A percentile compares a stretch with the other conserved stretches of the same genome.
phyloP scores from a whole-genome alignment of 37 sponge, comb jelly and placozoan species.

The Crambe crambe region DNA sequence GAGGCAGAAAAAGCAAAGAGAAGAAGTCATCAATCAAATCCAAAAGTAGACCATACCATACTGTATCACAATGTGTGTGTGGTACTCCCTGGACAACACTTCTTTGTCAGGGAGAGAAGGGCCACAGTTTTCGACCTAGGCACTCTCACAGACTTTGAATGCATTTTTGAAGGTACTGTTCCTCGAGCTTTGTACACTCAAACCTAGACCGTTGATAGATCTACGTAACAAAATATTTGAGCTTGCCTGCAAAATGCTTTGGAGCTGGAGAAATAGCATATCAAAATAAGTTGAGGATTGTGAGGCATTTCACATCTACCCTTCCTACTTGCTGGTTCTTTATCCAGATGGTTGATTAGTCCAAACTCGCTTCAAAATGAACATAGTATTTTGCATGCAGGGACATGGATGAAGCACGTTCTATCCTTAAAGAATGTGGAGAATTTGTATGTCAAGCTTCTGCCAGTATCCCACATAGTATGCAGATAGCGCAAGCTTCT shows the following conservation, averaged over 20 bases:
- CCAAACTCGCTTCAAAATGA: too few relatives aligned
- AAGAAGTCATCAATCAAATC: constrained; percentile 63
- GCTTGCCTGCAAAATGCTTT: too few relatives aligned
- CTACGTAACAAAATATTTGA: too few relatives aligned
- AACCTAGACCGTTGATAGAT: too few relatives aligned
- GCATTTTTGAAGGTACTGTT: too few relatives aligned
- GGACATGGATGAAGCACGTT: constrained; percentile 48
- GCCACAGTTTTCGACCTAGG: too few relatives aligned
- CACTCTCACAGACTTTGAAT: too few relatives aligned
- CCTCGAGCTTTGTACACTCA: too few relatives aligned
- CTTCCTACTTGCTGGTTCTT: not conserved
- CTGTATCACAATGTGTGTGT: not conserved
- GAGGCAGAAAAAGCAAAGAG: constrained; percentile 83
- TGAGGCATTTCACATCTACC: too few relatives aligned
- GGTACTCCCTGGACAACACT: not conserved
- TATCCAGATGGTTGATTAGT: too few relatives aligned
- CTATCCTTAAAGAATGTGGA: constrained; percentile 48
- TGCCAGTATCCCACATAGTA: constrained; percentile 16
- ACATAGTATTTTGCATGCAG: not conserved
- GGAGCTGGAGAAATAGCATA: not conserved
- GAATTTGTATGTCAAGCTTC: constrained; percentile 9
- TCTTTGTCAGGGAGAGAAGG: not conserved
- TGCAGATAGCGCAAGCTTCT: not conserved
- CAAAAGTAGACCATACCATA: constrained; percentile 28
- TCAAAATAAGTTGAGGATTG: not conserved